Percentiles rank a stretch among this genome's conserved stretches.
Evolutionary conservation across 2,113 vertebrate species (phyloP).

Genomic region (Rissa tridactyla): DNA sequence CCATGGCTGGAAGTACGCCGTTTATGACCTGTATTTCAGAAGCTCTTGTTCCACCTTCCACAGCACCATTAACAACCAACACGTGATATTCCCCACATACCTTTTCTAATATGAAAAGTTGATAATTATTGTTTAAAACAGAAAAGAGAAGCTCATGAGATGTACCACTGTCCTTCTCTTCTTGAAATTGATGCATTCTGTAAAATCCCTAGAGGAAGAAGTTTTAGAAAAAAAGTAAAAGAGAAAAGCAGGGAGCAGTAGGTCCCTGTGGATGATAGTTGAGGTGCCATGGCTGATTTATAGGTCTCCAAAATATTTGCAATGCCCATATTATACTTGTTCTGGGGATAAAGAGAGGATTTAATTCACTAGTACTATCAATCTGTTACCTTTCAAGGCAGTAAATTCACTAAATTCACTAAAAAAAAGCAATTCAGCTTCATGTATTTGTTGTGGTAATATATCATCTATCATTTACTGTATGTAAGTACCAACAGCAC

Average conservation of each 20-base stretch:
- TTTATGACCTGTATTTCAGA: neutral
- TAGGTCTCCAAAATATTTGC: neutral
- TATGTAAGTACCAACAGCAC: slow-evolving; percentile 67
- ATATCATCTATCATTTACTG: slow-evolving; percentile 70
- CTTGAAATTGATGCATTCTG: neutral
- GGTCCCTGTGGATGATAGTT: neutral
- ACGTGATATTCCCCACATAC: accelerated
- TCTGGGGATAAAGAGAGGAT: slow-evolving; percentile 63
- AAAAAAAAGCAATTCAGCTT: slow-evolving; percentile 68
- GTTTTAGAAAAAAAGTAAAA: neutral
- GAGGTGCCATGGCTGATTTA: slow-evolving; percentile 27
- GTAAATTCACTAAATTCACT: slow-evolving; percentile 62
- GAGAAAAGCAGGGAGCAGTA: neutral
- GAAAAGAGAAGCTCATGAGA: neutral
- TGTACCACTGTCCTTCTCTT: accelerated
- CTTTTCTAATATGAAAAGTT: neutral
- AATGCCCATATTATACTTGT: neutral
- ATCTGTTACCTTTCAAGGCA: slow-evolving; percentile 70
- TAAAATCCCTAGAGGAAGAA: neutral
- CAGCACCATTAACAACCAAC: neutral
- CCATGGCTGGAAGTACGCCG: neutral
- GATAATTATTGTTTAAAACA: neutral
- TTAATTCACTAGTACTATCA: slow-evolving; percentile 59
- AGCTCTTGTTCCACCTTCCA: neutral
- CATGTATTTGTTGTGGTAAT: slow-evolving; percentile 54